Base-by-base conservation (phyloP, 2,797 vertebrate species). In the Amniataba percoides region DNA sequence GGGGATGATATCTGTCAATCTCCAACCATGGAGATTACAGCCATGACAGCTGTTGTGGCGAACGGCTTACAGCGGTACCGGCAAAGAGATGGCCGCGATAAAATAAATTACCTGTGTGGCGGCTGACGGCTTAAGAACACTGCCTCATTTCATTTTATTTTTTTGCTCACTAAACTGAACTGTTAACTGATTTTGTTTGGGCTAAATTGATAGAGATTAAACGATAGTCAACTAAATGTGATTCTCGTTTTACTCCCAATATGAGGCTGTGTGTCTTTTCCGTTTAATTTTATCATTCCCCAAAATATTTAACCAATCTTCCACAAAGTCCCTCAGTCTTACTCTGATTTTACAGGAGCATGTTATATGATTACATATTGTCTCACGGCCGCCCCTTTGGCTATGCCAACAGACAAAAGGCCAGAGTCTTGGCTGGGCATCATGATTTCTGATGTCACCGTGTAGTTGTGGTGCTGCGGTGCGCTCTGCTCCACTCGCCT, bases 71-170 rank as follows among this genome's bases (percentile, higher is more conserved):
- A 88, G 91, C 93, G 91, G 88, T 89, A 92, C 88, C 92, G 88
- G 86, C 82, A 76, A 89, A 87, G 88, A 91, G 94, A 95, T 94
- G 86, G 87, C 71, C 34, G 21, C 4, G 94, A 96, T 96, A 94
- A 95, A 95, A 94, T 94, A 95, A 95, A 95, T 96, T 92, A 95
- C 93, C 89, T 93, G 86, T 85, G 84, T 87, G 91, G 90, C 51
- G 79, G 88, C 88, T 88, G 88, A 91, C 81, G 87, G 92, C 84
- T 93, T 93, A 92, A 89, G 86, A 92, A 91, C 89, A 90, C 83
- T 80, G 71, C 52, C 84, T 90, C 74, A 88, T 93, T 90, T 88
- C 74, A 59, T 81, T 87, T 81, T 42, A 40, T 79, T 78, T 71
- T 31, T 66, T 65, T 12, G 23, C 39, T 25, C 25, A 55, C 62